Conservation (phyloP, 2,888 invertebrate species). For the Heliconius charithonia region DNA sequence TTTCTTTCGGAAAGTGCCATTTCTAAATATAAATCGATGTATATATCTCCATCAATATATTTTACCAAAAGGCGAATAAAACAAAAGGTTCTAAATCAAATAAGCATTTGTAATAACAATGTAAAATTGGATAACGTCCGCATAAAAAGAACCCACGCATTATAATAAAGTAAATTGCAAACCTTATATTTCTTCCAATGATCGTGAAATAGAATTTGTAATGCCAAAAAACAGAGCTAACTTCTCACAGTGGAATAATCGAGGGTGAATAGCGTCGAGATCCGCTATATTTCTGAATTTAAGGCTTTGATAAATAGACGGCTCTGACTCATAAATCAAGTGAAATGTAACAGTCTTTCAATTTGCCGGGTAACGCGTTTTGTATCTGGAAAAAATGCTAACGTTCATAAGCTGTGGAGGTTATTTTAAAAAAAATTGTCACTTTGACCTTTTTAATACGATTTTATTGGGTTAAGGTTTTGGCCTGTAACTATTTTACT, state of each 20-base stretch:
- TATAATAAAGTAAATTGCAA: constrained; percentile 36
- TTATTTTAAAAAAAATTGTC: background rate
- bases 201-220: constrained; percentile 33
- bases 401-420: constrained; percentile 4
- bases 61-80: constrained; percentile 1
- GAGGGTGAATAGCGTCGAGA: constrained; percentile 37
- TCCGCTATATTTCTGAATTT: constrained; percentile 48
- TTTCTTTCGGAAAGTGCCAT: background rate
- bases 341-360: constrained; percentile 55
- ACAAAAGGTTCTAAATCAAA: constrained; percentile 19
- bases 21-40: background rate
- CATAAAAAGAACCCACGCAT: constrained; percentile 30
- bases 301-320: constrained; percentile 44
- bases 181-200: constrained; percentile 35
- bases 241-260: constrained; percentile 31
- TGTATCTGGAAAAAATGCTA: constrained; percentile 47
- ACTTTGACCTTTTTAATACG: background rate
- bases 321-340: constrained; percentile 54
- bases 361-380: constrained; percentile 55
- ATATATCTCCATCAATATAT: background rate
- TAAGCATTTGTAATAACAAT: constrained; percentile 21
- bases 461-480: background rate
- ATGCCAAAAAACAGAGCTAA: constrained; percentile 34
- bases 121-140: constrained; percentile 22
- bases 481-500: too few relatives aligned